Percentiles rank a stretch among this genome's conserved stretches.
Conservation (phyloP, 1,140 invertebrate genomes). For the Drosophila nannoptera region DNA sequence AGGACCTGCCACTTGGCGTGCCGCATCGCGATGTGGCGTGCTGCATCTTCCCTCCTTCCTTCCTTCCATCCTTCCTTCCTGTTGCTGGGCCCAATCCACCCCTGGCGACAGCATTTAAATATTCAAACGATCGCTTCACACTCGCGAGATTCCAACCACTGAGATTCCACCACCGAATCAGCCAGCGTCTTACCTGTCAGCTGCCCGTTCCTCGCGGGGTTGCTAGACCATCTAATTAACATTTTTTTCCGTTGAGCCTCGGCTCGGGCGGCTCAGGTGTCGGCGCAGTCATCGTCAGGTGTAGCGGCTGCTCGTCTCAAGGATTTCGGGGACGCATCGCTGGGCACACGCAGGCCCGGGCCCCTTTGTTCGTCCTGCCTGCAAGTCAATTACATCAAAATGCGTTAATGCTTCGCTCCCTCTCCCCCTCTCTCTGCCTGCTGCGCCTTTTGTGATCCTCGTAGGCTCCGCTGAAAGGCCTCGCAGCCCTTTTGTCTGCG, state of each 20-base stretch:
- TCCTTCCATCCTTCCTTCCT: conserved; percentile 30
- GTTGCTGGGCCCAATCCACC: conserved; percentile 36
- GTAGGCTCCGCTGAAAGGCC: conserved; percentile 40
- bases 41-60: conserved; percentile 18
- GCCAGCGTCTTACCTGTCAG: conserved; percentile 21
- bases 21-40: conserved; percentile 7
- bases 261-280: conserved; percentile 49
- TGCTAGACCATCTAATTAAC: conserved; percentile 73
- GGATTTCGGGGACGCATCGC: conserved; percentile 66
- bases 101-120: conserved; percentile 60
- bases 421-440: conserved; percentile 16
- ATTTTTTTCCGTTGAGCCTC: conserved; percentile 44
- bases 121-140: conserved; percentile 74
- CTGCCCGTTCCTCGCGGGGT: conserved; percentile 41
- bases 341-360: conserved; percentile 40
- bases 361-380: conserved; percentile 42
- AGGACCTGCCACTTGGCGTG: conserved; percentile 35
- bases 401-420: conserved; percentile 53
- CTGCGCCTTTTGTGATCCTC: conserved; percentile 50
- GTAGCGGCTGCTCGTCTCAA: conserved; percentile 42
- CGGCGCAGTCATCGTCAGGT: conserved; percentile 64
- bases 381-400: conserved; percentile 48
- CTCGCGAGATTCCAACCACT: conserved; percentile 34
- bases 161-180: conserved; percentile 66
- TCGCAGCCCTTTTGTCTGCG: conserved; percentile 4